phyloP scores from a whole-genome alignment of 1,140 invertebrate species.

The Eumeta japonica region DNA sequence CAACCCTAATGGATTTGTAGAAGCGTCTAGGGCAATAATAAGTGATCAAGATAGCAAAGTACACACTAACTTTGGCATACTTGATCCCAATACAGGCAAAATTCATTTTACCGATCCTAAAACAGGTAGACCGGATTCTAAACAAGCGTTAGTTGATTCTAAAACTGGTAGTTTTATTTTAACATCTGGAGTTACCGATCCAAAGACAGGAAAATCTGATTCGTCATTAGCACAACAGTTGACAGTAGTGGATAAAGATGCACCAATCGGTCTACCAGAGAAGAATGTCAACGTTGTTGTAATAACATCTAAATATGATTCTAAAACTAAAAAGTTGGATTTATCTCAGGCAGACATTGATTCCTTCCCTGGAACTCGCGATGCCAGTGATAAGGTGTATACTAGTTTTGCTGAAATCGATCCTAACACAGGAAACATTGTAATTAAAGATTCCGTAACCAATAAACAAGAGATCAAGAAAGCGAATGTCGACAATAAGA shows the following conservation, averaged over 20 bases:
- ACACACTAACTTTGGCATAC: conserved; percentile 62
- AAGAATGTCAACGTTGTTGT: conserved; percentile 56
- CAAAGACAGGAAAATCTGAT: conserved; percentile 62
- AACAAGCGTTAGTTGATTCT: conserved; percentile 61
- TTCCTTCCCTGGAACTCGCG: conserved; percentile 51
- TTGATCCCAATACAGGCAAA: conserved; percentile 64
- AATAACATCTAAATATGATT: conserved; percentile 54
- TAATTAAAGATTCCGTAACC: conserved; percentile 53
- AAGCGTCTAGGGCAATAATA: conserved; percentile 49
- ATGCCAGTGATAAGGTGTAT: conserved; percentile 22
- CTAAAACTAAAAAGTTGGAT: conserved; percentile 48
- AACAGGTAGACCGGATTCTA: conserved; percentile 62
- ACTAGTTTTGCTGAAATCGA: conserved; percentile 53
- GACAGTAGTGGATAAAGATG: conserved; percentile 65
- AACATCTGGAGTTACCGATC: conserved; percentile 61
- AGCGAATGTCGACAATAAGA: conserved; percentile 52
- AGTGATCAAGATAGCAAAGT: conserved; percentile 60
- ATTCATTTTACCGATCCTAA: conserved; percentile 63
- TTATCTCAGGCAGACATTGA: conserved; percentile 53
- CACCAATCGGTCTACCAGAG: conserved; percentile 43
- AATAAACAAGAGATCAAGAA: conserved; percentile 52
- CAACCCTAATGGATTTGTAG: conserved; percentile 61
- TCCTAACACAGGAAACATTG: conserved; percentile 57
- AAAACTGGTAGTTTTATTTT: conserved; percentile 60
- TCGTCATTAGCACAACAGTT: conserved; percentile 62